Percentiles rank a stretch among this genome's conserved stretches.
phyloP scores from a whole-genome alignment of 1,140 invertebrate genomes.

The Neotoxoptera formosana region DNA sequence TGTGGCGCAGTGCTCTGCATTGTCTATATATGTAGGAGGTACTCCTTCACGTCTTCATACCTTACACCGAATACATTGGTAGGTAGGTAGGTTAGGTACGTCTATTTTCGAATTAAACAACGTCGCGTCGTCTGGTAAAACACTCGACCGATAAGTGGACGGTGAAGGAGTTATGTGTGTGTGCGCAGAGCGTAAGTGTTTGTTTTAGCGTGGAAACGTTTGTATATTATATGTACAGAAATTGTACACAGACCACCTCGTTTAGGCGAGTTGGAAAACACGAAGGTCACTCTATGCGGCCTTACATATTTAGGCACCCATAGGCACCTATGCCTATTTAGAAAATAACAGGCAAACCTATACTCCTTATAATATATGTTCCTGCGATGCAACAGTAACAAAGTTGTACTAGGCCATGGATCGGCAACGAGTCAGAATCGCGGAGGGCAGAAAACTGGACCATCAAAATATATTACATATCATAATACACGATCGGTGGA shows the following conservation, averaged over 20 bases:
- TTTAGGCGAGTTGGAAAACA: background rate
- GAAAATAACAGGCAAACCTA: background rate
- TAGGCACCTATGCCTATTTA: background rate
- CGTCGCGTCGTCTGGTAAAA: background rate
- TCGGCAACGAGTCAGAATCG: background rate
- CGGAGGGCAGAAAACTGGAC: background rate
- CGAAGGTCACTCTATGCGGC: background rate
- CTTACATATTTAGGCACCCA: background rate
- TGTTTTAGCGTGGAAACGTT: constrained; percentile 35
- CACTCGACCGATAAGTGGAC: background rate
- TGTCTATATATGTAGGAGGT: background rate
- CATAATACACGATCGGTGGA: too few species aligned
- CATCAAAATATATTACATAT: too few species aligned
- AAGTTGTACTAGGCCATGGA: background rate
- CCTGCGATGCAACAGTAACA: background rate
- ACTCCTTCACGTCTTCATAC: background rate
- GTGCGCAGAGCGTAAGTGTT: background rate
- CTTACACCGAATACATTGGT: background rate
- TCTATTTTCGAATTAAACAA: background rate
- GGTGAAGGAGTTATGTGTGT: background rate
- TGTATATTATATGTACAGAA: background rate
- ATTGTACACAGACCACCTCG: background rate
- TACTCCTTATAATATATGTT: background rate
- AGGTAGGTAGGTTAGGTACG: background rate
- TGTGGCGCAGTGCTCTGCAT: background rate